phyloP scores from a whole-genome alignment of 2,888 invertebrate genomes.

The Lithodes maja region DNA sequence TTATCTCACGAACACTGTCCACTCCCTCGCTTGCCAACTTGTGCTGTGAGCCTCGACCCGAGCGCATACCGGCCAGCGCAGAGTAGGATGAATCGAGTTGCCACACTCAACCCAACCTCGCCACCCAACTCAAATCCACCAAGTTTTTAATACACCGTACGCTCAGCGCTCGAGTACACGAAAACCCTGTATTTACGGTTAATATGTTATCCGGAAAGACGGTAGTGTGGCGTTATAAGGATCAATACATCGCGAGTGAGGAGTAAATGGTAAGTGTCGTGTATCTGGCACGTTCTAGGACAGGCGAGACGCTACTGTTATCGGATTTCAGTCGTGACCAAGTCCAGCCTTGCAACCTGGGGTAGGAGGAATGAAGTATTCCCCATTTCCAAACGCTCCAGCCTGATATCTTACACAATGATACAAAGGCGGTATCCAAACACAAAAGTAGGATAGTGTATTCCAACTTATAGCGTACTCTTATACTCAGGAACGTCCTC shows the following conservation, averaged over 20 bases:
- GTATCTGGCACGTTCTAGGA: constrained; percentile 51
- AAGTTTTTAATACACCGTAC: too few species aligned
- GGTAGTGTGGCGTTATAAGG: background rate
- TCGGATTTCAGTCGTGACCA: constrained; percentile 66
- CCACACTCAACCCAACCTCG: constrained; percentile 18
- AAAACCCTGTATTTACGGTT: too few species aligned
- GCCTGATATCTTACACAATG: background rate
- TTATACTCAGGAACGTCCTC: too few species aligned
- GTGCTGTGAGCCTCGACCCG: constrained; percentile 47
- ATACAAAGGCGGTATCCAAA: background rate
- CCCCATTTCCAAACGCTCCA: constrained; percentile 44
- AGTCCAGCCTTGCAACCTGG: constrained; percentile 43
- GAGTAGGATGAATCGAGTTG: constrained; percentile 60
- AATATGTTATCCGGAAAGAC: too few species aligned
- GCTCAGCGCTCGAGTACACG: too few species aligned
- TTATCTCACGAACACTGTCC: constrained; percentile 52
- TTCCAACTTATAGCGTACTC: too few species aligned
- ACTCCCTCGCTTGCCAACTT: constrained; percentile 52
- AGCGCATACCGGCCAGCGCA: constrained; percentile 53
- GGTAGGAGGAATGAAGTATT: constrained; percentile 61
- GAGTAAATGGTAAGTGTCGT: background rate
- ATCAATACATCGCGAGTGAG: background rate
- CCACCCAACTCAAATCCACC: background rate
- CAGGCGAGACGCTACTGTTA: constrained; percentile 61
- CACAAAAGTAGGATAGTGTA: background rate